phyloP scores from a whole-genome alignment of 2,797 vertebrate genomes.

The Semotilus atromaculatus region DNA sequence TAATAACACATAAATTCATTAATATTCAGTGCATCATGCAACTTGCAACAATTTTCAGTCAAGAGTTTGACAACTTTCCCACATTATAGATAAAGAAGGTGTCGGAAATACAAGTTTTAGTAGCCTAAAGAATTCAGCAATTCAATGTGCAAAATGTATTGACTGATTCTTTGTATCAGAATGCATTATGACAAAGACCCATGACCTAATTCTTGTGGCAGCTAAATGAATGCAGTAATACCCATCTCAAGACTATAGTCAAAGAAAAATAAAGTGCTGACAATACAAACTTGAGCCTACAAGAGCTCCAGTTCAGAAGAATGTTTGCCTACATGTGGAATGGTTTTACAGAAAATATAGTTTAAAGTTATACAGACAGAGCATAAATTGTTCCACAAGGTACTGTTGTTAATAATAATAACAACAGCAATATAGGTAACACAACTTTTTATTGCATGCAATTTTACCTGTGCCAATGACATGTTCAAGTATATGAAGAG shows the following conservation, averaged over 20 bases:
- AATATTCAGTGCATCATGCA: background rate
- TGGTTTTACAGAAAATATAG: background rate
- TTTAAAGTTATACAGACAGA: background rate
- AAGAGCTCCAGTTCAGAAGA: background rate
- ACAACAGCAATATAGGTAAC: background rate
- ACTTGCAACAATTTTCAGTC: background rate
- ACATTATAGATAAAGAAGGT: background rate
- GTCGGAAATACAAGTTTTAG: background rate
- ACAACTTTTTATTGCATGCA: background rate
- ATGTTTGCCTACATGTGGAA: background rate
- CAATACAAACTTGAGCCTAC: slow-evolving; percentile 12
- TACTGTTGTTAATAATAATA: background rate
- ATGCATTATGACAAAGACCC: background rate
- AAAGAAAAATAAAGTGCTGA: background rate
- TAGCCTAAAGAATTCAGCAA: background rate
- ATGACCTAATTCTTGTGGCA: slow-evolving; percentile 22
- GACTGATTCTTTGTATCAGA: background rate
- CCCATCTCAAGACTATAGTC: background rate
- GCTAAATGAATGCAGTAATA: background rate
- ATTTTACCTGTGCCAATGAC: slow-evolving; percentile 72
- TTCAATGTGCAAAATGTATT: background rate
- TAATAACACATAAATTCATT: background rate
- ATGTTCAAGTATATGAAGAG: slow-evolving; percentile 74
- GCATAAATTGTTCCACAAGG: background rate
- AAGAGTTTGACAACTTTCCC: slow-evolving; percentile 5